Conservation (phyloP, 35 echinoderm and acorn worm species). For the Stichopus chloronotus region DNA sequence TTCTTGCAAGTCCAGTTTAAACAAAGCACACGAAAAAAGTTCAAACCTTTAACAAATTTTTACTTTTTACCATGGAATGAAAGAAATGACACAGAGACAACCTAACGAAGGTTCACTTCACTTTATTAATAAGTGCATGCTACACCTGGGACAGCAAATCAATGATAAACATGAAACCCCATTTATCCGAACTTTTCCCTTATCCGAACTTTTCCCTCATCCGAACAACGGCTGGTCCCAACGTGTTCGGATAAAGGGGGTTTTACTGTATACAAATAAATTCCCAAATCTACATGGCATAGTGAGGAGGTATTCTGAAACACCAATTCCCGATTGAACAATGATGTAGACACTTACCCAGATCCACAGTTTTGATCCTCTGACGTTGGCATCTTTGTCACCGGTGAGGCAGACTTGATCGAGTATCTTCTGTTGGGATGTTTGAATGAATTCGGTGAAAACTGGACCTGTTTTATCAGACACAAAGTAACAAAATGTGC, state of each 20-base stretch:
- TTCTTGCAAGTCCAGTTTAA: too few relatives aligned
- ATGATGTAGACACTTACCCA: conserved; percentile 56
- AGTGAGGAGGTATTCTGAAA: neutral
- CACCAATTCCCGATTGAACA: neutral
- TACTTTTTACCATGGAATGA: too few relatives aligned
- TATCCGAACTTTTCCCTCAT: too few relatives aligned
- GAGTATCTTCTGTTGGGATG: conserved; percentile 23
- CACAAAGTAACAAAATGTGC: neutral
- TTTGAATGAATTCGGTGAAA: neutral
- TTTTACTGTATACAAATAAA: neutral
- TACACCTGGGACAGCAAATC: too few relatives aligned
- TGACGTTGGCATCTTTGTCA: neutral
- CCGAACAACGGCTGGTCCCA: too few relatives aligned
- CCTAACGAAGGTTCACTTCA: neutral
- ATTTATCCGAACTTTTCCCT: too few relatives aligned
- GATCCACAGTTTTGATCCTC: conserved; percentile 60
- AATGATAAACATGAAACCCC: too few relatives aligned
- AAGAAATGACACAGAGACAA: too few relatives aligned
- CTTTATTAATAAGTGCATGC: too few relatives aligned
- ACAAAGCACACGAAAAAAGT: neutral
- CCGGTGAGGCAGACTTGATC: neutral
- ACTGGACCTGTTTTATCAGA: conserved; percentile 21
- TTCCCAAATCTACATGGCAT: neutral
- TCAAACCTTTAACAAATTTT: too few relatives aligned
- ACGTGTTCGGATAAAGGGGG: too few relatives aligned